phyloP scores from a whole-genome alignment of 2,113 vertebrate genomes.

The Ceyx melanurus region DNA sequence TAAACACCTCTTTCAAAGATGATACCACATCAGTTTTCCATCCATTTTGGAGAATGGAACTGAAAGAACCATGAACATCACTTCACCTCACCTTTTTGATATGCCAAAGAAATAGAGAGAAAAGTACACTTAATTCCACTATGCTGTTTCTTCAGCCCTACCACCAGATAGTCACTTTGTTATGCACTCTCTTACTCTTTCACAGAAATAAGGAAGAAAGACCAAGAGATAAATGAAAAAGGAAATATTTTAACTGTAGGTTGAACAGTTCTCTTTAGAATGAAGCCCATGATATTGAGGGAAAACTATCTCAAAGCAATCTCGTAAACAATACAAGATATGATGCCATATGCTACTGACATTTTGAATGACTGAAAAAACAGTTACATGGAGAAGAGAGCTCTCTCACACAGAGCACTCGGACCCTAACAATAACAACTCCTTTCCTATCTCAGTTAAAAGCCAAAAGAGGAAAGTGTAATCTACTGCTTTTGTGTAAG shows the following conservation, averaged over 20 bases:
- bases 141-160: not conserved
- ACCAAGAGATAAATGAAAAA: not conserved
- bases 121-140: not conserved
- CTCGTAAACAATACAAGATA: not conserved
- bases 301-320: accelerated
- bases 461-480: constrained; percentile 19
- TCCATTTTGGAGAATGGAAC: not conserved
- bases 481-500: not conserved
- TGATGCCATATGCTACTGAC: not conserved
- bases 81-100: not conserved
- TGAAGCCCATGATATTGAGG: not conserved
- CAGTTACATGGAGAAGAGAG: not conserved
- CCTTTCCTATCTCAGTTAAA: constrained; percentile 8
- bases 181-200: not conserved
- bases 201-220: not conserved
- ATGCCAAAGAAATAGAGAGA: not conserved
- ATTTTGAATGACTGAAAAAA: not conserved
- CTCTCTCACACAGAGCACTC: not conserved
- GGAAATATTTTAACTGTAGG: not conserved
- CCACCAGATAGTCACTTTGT: not conserved
- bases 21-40: not conserved
- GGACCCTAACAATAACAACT: constrained; percentile 20
- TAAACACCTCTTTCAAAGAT: not conserved
- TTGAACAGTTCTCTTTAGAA: not conserved
- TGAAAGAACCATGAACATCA: not conserved